Evolutionary conservation across 1,140 invertebrate species (phyloP).

Genomic region (Armadillidium nasatum): DNA sequence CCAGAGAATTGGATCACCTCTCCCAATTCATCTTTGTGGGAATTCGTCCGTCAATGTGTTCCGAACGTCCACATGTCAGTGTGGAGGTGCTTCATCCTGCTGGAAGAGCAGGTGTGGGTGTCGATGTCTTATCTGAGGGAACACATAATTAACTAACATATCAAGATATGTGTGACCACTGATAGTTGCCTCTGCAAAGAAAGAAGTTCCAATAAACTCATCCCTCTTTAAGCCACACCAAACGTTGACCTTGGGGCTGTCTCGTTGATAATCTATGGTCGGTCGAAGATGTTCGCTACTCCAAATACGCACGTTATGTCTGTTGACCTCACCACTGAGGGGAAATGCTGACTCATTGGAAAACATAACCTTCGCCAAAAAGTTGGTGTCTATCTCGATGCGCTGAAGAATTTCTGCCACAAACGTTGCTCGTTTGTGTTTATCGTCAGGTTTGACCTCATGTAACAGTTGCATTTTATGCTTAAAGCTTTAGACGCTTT

Average conservation of each 20-base stretch:
- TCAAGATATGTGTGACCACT: background rate
- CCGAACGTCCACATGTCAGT: no score
- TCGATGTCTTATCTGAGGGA: no score
- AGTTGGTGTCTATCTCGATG: constrained; percentile 28
- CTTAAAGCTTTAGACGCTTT: no score
- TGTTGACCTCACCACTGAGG: constrained; percentile 35
- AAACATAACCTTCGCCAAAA: constrained; percentile 16
- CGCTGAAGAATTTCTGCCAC: no score
- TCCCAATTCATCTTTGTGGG: no score
- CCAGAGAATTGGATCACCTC: no score
- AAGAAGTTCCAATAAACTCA: constrained; percentile 35
- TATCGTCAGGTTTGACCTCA: no score
- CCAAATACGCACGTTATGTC: constrained; percentile 43
- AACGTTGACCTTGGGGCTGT: constrained; percentile 38
- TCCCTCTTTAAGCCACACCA: constrained; percentile 37
- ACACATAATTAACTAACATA: background rate
- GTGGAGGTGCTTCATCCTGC: no score
- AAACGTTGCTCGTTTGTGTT: no score
- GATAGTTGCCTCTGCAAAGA: constrained; percentile 21
- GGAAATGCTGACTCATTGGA: constrained; percentile 29
- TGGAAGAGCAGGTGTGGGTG: no score
- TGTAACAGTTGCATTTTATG: no score
- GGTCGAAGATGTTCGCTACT: constrained; percentile 31
- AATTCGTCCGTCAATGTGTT: no score
- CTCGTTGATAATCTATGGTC: constrained; percentile 19